Percentiles rank a stretch among this genome's conserved stretches.
phyloP scores from a whole-genome alignment of 2,888 invertebrate species.

The Esperia sulphurella region DNA sequence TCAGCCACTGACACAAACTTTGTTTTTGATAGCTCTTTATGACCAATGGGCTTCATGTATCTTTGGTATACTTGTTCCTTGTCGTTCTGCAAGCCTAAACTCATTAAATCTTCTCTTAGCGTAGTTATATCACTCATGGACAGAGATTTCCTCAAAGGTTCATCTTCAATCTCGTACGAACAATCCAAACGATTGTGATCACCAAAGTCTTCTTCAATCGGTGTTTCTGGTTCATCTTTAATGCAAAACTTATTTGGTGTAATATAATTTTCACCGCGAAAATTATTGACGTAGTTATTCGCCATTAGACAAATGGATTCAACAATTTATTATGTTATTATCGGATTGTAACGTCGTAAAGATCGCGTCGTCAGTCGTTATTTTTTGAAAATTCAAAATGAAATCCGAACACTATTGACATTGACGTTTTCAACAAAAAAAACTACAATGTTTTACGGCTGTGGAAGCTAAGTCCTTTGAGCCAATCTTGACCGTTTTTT shows the following conservation, averaged over 20 bases:
- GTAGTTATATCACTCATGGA: constrained; percentile 60
- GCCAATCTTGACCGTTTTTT: no score
- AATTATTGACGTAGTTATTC: constrained; percentile 51
- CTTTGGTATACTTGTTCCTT: constrained; percentile 35
- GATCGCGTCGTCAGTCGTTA: no score
- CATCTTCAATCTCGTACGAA: constrained; percentile 38
- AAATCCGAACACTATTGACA: no score
- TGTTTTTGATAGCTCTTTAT: constrained; percentile 46
- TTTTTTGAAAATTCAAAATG: no score
- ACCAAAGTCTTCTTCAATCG: constrained; percentile 56
- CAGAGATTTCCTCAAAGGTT: constrained; percentile 55
- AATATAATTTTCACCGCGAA: constrained; percentile 56
- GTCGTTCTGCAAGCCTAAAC: constrained; percentile 31
- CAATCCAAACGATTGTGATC: constrained; percentile 46
- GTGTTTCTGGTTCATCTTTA: constrained; percentile 60
- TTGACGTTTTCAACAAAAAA: no score
- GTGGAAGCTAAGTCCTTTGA: no score
- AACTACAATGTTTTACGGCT: no score
- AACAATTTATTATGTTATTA: no score
- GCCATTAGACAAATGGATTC: constrained; percentile 38
- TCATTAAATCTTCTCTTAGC: constrained; percentile 39
- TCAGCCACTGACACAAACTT: constrained; percentile 81
- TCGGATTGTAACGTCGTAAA: no score
- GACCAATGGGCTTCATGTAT: constrained; percentile 36
- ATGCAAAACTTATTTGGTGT: constrained; percentile 46